phyloP scores from a whole-genome alignment of 2,113 vertebrate genomes.

The Podarcis muralis region DNA sequence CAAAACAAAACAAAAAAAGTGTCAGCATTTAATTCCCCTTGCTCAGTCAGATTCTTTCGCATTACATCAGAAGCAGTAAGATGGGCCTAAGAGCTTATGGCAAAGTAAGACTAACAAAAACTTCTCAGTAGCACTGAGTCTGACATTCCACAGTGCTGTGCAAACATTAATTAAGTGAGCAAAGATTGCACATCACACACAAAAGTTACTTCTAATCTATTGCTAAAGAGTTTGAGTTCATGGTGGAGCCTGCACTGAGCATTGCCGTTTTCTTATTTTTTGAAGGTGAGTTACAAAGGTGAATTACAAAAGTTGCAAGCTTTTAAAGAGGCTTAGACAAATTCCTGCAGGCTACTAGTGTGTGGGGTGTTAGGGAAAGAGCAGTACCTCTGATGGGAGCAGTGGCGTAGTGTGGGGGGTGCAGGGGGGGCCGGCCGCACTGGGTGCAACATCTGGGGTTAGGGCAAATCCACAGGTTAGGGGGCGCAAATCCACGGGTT shows the following conservation, averaged over 20 bases:
- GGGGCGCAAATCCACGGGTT: no score
- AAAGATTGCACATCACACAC: constrained; percentile 34
- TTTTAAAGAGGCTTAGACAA: no score
- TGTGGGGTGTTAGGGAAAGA: no score
- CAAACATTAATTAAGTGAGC: constrained; percentile 51
- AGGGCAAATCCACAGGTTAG: no score
- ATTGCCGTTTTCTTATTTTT: constrained; percentile 21
- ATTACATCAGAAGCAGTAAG: background rate
- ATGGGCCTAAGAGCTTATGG: constrained; percentile 27
- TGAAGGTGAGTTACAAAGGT: constrained; percentile 20
- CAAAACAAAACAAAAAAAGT: constrained; percentile 22
- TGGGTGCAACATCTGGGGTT: no score
- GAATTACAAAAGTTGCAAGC: no score
- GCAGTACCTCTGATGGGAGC: no score
- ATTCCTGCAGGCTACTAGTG: no score
- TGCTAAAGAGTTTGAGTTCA: constrained; percentile 15
- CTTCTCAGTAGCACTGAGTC: constrained; percentile 9
- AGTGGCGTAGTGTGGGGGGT: no score
- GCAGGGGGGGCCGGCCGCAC: no score
- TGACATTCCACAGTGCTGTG: constrained; percentile 32
- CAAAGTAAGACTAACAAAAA: background rate
- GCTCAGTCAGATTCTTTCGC: constrained; percentile 37
- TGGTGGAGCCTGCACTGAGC: background rate
- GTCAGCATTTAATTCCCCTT: constrained; percentile 9
- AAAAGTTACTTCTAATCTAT: constrained; percentile 21